Base-by-base conservation (phyloP, 2,113 vertebrate genomes). In the Mobula hypostoma region DNA sequence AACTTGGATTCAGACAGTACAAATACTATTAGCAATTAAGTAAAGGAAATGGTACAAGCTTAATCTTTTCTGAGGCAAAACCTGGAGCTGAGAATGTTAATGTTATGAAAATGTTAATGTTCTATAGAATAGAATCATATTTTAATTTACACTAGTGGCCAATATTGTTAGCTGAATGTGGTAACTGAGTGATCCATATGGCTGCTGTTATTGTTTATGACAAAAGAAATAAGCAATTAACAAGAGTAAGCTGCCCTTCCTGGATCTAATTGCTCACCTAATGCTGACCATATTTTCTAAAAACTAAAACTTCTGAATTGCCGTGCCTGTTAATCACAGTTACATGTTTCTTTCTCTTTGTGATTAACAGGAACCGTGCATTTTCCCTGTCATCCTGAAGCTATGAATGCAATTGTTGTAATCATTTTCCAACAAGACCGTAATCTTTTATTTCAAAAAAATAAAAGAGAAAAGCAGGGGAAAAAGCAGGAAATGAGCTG, bases 401-500 rank as follows among this genome's bases (percentile, higher is more conserved):
- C 85, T 68, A 61, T 90, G 61, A 90, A 90, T 90, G n/a, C 85
- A n/a, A 17, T 90, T 90, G 63, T 90, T 90, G 85, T 90, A 90
- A 90, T 90, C 63, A 66, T 90, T 90, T 90, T 90, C 85, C 85
- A 90, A 68, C 91, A 19, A 74, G 70, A 76, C 32, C 36, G 36
- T 70, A 56, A 93, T 76, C 91, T 36, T 76, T 74, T 74, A 74
- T 92, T 92, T 92, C 4, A n/a, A 40, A 72, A 48, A 74, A 93
- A 91, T 8, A 92, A 92, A 27, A 27, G 40, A 76, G 19, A 27
- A 14, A 24, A 40, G 70, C 21, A 68, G 32, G 40, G 83, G 56
- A 96, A 48, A 96, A 97, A 97, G 96, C 96, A 97, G 96, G 96
- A 97, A 97, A 96, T 96, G 96, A 97, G 96, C 97, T 97, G 97